Base-by-base conservation (phyloP, 2,888 invertebrate genomes). In the Synanthedon tipuliformis region DNA sequence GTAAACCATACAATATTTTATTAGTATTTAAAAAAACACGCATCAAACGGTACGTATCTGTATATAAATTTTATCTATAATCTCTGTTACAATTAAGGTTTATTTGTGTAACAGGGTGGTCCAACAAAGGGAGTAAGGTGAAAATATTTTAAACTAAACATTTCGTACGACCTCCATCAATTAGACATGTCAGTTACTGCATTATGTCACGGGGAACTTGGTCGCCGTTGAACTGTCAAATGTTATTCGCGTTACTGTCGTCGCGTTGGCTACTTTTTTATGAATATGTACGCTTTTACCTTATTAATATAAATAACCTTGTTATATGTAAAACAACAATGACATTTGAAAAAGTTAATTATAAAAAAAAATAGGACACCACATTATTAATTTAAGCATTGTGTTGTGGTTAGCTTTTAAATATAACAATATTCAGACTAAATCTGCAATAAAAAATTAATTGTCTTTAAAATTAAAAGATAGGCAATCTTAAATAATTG, bases 101-200 rank as follows among this genome's bases (percentile, higher is more conserved):
- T 81, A 80, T 83, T 81, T 81, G 73, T 78, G 73, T 71, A 68
- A 62, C 68, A 69, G 75, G 83, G 84, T 83, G 82, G 84, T 83
- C 82, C 63, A 57, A 57, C 56, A 64, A 65, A 68, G 64, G 63
- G 55, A 61, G 66, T 66, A 63, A 60, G 58, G 66, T 50, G 54
- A 61, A 65, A 69, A 71, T 65, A 67, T 65, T 64, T 62, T 59
- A 40, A 13, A 57, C 53, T 59, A 49, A 54, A 56, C 56, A 62
- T 61, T 64, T 63, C 60, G 60, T 40, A 40, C 71, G 74, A 80
- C 77, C 81, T 73, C 72, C 75, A 79, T 83, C 82, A 81, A 78
- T 77, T 80, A 73, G 67, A 76, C 61, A 75, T 78, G 81, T 80
- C 79, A 75, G 81, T 78, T 78, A 68, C 71, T 61, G 70, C 63